Evolutionary conservation across 2,113 vertebrate species (phyloP).

Genomic region (Malurus alboscapulatus): DNA sequence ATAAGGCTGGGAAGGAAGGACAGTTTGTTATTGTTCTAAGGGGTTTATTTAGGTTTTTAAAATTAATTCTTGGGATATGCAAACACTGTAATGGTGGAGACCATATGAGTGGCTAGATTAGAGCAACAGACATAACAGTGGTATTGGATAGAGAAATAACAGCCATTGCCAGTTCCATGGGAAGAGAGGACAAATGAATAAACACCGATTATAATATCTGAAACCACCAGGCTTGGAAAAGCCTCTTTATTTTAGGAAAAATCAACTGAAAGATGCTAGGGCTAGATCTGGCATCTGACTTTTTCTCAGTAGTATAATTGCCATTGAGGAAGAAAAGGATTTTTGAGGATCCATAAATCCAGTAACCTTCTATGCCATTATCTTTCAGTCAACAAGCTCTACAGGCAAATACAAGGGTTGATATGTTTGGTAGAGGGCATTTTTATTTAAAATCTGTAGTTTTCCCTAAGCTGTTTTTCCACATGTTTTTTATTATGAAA

Average conservation of each 20-base stretch:
- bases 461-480: neutral
- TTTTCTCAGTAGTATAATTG: conserved; percentile 11
- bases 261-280: neutral
- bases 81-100: neutral
- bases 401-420: neutral
- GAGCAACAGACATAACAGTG: conserved; percentile 36
- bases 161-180: conserved; percentile 19
- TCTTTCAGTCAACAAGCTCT: neutral
- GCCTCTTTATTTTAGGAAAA: conserved; percentile 50
- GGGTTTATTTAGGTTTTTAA: neutral
- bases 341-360: neutral
- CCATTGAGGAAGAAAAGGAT: neutral
- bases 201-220: neutral
- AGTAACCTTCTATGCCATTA: neutral
- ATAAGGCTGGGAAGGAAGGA: neutral
- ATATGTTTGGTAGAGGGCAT: neutral
- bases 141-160: conserved; percentile 32
- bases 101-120: conserved; percentile 27
- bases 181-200: conserved; percentile 31
- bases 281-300: neutral
- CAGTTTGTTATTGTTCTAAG: neutral
- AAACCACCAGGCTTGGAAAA: conserved; percentile 54
- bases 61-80: neutral
- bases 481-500: neutral
- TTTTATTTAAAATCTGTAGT: conserved; percentile 5